These are phyloP conservation scores for Butorides virescens DNA, from an alignment of 2,113 vertebrate species.

Conservation along the genomic window DNA sequence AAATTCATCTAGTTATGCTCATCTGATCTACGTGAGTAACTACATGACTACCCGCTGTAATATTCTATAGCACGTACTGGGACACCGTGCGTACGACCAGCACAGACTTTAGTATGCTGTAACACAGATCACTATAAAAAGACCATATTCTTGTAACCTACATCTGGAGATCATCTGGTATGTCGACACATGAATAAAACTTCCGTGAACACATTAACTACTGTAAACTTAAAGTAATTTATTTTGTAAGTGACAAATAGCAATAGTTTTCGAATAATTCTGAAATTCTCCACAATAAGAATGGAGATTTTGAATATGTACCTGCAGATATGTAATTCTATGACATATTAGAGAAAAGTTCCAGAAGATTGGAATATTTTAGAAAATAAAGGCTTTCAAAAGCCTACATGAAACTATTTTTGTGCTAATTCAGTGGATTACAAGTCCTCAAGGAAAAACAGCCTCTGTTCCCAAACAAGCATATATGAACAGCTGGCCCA, in stretches of 20 bases:
- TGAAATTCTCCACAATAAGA: background rate
- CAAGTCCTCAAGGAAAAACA: background rate
- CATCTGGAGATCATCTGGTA: background rate
- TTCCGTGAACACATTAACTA: background rate
- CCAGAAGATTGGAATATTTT: background rate
- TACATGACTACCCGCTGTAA: background rate
- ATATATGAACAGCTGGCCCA: slow-evolving; percentile 34
- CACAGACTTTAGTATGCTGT: background rate
- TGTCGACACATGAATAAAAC: background rate
- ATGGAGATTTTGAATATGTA: background rate
- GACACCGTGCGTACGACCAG: rapidly evolving
- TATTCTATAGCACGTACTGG: background rate
- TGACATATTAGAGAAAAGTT: background rate
- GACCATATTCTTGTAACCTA: background rate
- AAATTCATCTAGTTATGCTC: background rate
- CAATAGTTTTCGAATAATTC: background rate
- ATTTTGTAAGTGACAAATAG: background rate
- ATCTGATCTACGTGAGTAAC: background rate
- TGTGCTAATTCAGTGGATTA: background rate
- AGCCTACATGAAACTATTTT: background rate
- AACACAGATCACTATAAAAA: background rate
- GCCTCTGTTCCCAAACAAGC: slow-evolving; percentile 9
- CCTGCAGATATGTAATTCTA: background rate
- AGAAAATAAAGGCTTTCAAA: background rate
- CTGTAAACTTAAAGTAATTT: background rate